These are phyloP conservation scores for Lycodopsis pacificus DNA, from an alignment of 2,797 vertebrate genomes.

Conservation along the genomic window DNA sequence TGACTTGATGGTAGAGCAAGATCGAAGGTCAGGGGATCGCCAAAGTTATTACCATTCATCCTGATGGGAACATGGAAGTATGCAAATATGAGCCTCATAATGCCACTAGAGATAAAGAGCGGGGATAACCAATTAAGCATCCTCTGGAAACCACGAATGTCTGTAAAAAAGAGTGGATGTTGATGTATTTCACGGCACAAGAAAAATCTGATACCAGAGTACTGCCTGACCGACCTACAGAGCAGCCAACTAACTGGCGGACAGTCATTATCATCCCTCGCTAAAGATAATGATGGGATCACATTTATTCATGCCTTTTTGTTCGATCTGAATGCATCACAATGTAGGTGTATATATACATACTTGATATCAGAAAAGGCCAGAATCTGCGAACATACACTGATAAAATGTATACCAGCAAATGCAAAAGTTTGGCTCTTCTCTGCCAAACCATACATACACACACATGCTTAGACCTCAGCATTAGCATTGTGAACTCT, in stretches of 20 bases:
- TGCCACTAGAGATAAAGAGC: not conserved
- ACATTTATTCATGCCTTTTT: not conserved
- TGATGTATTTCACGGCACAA: too few species aligned
- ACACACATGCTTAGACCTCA: conserved; percentile 19
- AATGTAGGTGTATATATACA: not conserved
- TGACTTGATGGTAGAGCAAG: not conserved
- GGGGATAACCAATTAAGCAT: not conserved
- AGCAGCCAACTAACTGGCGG: too few species aligned
- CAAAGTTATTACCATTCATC: not conserved
- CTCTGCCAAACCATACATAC: not conserved
- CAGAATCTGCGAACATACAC: not conserved
- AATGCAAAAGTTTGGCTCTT: too few species aligned
- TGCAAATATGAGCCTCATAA: not conserved
- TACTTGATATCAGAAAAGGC: not conserved
- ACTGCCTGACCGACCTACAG: too few species aligned
- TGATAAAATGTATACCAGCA: not conserved
- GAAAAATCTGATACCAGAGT: too few species aligned
- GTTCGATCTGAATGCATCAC: not conserved
- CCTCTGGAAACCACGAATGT: not conserved
- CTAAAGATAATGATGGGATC: not conserved
- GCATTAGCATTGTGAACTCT: conserved; percentile 44
- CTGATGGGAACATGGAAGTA: not conserved
- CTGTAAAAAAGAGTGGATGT: not conserved
- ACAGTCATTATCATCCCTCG: not conserved
- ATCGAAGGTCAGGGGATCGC: not conserved